phyloP scores from a whole-genome alignment of 2,797 vertebrate species.

The Sciurus carolinensis region DNA sequence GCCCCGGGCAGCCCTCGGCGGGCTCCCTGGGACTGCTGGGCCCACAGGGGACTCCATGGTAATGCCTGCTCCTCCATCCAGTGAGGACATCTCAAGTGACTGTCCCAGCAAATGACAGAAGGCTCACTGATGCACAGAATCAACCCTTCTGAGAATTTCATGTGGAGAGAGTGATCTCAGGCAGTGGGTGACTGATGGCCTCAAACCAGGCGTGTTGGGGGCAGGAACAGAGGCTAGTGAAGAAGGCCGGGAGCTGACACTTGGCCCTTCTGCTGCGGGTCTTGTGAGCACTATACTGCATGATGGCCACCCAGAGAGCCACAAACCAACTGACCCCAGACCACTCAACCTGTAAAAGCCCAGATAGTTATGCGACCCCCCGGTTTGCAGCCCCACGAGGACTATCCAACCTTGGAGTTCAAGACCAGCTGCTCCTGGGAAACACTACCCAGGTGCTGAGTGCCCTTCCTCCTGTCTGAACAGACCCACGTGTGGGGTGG shows the following conservation, averaged over 20 bases:
- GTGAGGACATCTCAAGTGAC: neutral
- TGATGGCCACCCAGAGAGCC: neutral
- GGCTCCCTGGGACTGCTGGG: neutral
- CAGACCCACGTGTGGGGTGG: fast-evolving
- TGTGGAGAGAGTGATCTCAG: neutral
- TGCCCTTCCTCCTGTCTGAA: neutral
- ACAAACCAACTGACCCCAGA: neutral
- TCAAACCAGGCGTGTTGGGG: neutral
- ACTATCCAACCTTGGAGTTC: neutral
- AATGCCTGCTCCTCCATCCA: neutral
- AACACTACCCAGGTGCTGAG: neutral
- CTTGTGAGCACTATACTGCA: neutral
- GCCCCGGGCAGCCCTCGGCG: neutral
- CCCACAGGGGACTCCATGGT: neutral
- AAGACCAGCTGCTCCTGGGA: neutral
- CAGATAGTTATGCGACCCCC: neutral
- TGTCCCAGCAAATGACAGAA: neutral
- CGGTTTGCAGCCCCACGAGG: neutral
- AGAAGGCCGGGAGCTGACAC: neutral
- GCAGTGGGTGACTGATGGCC: conserved; percentile 15
- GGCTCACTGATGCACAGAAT: neutral
- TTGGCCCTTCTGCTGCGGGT: neutral
- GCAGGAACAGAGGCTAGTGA: neutral
- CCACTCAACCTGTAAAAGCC: neutral
- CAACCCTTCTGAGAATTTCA: neutral